phyloP scores from a whole-genome alignment of 2,797 vertebrate species.

The Platyrinchus mystaceus region DNA sequence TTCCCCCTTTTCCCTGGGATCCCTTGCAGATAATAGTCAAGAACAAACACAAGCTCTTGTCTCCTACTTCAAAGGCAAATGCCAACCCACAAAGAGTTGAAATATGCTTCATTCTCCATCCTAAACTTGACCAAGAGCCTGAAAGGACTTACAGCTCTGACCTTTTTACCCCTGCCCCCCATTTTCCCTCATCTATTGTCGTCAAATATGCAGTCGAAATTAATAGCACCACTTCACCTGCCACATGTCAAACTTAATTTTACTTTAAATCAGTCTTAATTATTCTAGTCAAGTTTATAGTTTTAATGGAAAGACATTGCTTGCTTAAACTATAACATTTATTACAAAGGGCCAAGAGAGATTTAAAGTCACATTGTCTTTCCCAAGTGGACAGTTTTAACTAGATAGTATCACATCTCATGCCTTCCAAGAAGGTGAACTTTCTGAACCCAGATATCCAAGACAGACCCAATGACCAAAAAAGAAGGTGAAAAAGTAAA shows the following conservation, averaged over 20 bases:
- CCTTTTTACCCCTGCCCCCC: not conserved
- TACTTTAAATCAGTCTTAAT: constrained; percentile 73
- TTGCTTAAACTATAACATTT: constrained; percentile 60
- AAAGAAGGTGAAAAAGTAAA: fast-evolving
- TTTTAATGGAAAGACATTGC: constrained; percentile 70
- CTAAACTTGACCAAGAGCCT: constrained; percentile 34
- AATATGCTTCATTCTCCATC: constrained; percentile 35
- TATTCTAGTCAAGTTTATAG: constrained; percentile 65
- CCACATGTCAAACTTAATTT: constrained; percentile 69
- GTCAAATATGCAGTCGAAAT: constrained; percentile 47
- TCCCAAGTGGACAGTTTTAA: constrained; percentile 15
- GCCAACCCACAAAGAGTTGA: not conserved
- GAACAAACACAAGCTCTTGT: not conserved
- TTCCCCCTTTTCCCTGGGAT: not conserved
- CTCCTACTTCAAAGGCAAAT: not conserved
- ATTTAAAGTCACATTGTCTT: constrained; percentile 65
- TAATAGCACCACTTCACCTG: constrained; percentile 42
- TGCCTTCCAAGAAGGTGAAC: not conserved
- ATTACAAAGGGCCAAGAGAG: constrained; percentile 42
- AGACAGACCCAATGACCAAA: not conserved
- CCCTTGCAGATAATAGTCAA: not conserved
- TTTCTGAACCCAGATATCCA: not conserved
- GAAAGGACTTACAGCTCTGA: constrained; percentile 31
- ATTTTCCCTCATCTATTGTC: constrained; percentile 17
- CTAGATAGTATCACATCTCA: not conserved